Percentiles rank a stretch among this genome's conserved stretches.
Evolutionary conservation across 1,140 invertebrate species (phyloP).

Genomic region (Calosoma granatense): DNA sequence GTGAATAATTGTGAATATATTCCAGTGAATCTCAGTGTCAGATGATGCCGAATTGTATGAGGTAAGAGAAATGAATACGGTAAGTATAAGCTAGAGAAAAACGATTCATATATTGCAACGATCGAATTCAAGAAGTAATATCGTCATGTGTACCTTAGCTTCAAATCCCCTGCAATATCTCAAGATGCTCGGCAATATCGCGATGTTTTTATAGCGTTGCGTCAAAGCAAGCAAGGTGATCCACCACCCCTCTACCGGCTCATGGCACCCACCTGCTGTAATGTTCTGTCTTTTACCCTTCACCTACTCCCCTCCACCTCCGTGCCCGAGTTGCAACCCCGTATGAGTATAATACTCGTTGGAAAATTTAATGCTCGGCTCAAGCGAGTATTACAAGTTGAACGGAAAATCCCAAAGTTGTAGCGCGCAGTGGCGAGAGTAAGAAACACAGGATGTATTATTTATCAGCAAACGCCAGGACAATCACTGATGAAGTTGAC

Average conservation of each 20-base stretch:
- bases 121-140: slow-evolving; percentile 21
- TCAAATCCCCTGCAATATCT: slow-evolving; percentile 18
- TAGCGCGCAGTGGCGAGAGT: too few relatives aligned
- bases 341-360: not conserved
- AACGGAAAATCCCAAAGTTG: too few relatives aligned
- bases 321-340: not conserved
- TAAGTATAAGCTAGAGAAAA: too few relatives aligned
- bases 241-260: not conserved
- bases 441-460: too few relatives aligned
- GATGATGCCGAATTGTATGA: not conserved
- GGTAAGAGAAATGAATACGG: not conserved
- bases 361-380: slow-evolving; percentile 10
- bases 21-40: too few relatives aligned
- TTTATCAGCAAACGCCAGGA: slow-evolving; percentile 1
- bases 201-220: slow-evolving; percentile 15
- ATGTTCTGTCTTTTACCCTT: not conserved
- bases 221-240: slow-evolving; percentile 1
- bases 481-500: not conserved
- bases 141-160: slow-evolving; percentile 16
- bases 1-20: too few relatives aligned
- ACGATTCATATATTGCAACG: too few relatives aligned
- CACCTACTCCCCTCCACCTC: not conserved
- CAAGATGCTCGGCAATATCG: slow-evolving; percentile 16
- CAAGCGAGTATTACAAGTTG: slow-evolving; percentile 8
- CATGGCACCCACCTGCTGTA: not conserved